Evolutionary conservation across 2,888 invertebrate species (phyloP), one percentile per base, ranked within the genome.

Genomic region (Dryocosmus kuriphilus): DNA sequence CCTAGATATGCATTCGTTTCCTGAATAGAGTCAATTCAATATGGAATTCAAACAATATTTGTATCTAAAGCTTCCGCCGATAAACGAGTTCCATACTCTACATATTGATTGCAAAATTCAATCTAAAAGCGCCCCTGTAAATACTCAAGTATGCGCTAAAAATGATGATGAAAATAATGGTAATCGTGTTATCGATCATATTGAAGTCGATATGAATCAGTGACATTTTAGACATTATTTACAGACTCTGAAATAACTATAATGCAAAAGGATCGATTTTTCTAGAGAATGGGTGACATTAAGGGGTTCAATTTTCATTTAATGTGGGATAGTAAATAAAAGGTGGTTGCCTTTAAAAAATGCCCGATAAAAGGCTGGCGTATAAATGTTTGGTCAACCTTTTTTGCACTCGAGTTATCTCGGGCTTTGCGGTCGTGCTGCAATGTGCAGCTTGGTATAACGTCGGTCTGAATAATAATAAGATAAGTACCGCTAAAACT

Each of bases 371-470:
- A 27, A 27, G n/a, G 27, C 46, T 67, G 24, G 67, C 46, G 27
- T 41, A 67, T 46, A 27, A 67, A 46, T 46, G 67, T 67, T 27
- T 67, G 67, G 46, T 67, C 46, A 67, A 41, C 67, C 67, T 27
- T 67, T 67, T 67, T 67, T 67, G 19, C 67, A 38, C 46, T 67
- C 67, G 30, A 46, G 41, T 67, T 67, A 67, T 67, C 67, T 46
- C 41, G 41, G 30, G 27, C 27, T 67, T 27, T 67, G 67, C 46
- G 67, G 67, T 67, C 30, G 19, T 30, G n/a, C 27, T 30, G 41
- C 46, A 67, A 67, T 67, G 41, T 41, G 67, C 46, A 67, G 67
- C 27, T 9, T 27, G 30, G 19, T 62, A 32, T 62, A 32, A 30
- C 19, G 19, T 32, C 9, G 67, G 41, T 30, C 46, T 41, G 46